Base-by-base conservation (phyloP, 2,113 vertebrate genomes). In the Oenanthe oenanthe region DNA sequence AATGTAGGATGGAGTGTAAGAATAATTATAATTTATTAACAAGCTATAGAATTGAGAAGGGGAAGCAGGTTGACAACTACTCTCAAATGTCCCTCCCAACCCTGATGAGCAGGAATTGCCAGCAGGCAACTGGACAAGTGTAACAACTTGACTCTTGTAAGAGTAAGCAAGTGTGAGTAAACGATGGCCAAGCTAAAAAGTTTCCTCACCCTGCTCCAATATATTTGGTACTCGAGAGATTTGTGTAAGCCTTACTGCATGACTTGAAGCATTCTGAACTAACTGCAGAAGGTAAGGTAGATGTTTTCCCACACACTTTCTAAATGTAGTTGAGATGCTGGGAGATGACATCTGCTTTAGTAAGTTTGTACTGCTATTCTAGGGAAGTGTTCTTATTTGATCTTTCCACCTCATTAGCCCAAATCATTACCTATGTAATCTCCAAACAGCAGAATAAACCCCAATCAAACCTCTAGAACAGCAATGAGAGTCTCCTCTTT, bases 91-190 rank as follows among this genome's bases (percentile, higher is more conserved):
- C 48, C 15, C 62, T 92, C 72, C 65, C 68, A 88, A 29, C n/a
- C 77, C 73, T 81, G 85, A 61, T 0, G 2, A 85, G 47, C 86
- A 73, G 48, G 93, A 94, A 88, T 54, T 88, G 74, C 91, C 88
- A 94, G 82, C 5, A 82, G 74, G 88, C 56, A 82, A 93, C 84
- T 26, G 34, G 73, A 17, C 86, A 94, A 73, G 80, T 87, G 36
- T 71, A 86, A 67, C 61, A 42, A 74, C 74, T 63, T 75, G 36
- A 48, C 32, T 90, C 56, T 53, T 7, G 1, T 66, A 58, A 85
- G n/a, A 54, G 17, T 74, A 80, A 91, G 58, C 31, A 85, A 58
- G 54, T 90, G 53, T 70, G 63, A 68, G 34, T 36, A 18, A 82
- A 50, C 26, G 17, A 73, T 68, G 47, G 68, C 31, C 17, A 51